phyloP scores from a whole-genome alignment of 2,797 vertebrate genomes.

The Thamnophis elegans region DNA sequence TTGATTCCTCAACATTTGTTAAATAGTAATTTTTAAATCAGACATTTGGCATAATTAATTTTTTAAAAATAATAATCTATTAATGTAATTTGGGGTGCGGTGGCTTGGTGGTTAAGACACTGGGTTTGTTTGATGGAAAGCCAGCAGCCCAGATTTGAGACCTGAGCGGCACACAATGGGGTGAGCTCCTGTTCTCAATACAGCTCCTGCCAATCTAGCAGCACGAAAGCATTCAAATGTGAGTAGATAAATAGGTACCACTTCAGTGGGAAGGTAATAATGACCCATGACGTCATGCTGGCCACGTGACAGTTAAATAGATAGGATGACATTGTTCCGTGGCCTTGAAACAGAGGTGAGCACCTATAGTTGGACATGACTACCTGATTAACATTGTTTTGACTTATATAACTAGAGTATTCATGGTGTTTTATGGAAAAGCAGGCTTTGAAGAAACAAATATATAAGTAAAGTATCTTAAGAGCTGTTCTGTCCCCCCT shows the following conservation, averaged over 20 bases:
- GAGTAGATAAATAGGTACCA: background rate
- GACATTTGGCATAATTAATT: background rate
- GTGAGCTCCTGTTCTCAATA: background rate
- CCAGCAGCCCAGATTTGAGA: background rate
- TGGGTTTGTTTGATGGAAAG: background rate
- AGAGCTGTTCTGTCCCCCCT: no score
- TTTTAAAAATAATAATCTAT: background rate
- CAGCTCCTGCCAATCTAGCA: background rate
- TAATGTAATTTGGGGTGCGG: fast-evolving
- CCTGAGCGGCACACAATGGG: background rate
- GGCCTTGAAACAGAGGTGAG: background rate
- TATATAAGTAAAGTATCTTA: background rate
- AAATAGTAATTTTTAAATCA: background rate
- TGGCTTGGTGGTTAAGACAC: background rate
- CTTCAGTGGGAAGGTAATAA: background rate
- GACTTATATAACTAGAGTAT: background rate
- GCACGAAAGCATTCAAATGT: background rate
- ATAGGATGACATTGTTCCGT: background rate
- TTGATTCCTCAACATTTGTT: background rate
- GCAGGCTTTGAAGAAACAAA: background rate
- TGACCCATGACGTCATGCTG: background rate
- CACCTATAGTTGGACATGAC: background rate
- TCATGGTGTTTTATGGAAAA: background rate
- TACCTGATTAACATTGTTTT: background rate
- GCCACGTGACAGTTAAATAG: background rate